Evolutionary conservation across 2,888 invertebrate genomes (phyloP).

Genomic region (Phyto melanocephala): DNA sequence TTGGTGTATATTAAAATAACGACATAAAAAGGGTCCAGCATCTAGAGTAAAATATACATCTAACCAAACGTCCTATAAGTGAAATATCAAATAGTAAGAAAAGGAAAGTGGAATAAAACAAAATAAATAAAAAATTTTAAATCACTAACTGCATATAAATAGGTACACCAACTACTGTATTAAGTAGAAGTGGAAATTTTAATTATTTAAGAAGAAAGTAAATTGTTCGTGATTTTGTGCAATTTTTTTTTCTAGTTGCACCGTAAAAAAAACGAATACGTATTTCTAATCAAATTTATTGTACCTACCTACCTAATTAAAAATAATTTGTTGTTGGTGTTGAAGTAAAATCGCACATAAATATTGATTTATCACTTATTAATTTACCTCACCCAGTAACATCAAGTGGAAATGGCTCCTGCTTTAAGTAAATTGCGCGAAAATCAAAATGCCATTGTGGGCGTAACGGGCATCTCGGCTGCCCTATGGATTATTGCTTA

Average conservation of each 20-base stretch:
- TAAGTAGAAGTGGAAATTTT: constrained; percentile 31
- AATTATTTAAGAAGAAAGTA: constrained; percentile 33
- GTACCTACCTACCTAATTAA: too few species aligned
- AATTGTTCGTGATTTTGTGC: neutral
- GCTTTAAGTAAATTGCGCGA: constrained; percentile 87
- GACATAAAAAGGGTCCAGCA: neutral
- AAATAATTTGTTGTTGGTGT: neutral
- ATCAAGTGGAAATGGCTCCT: constrained; percentile 83
- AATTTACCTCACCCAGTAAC: neutral
- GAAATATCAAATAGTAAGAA: constrained; percentile 12
- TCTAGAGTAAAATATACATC: constrained; percentile 16
- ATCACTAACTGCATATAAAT: constrained; percentile 10
- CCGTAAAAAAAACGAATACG: constrained; percentile 15
- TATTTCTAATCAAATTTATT: constrained; percentile 32
- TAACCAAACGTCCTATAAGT: neutral
- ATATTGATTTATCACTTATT: constrained; percentile 52
- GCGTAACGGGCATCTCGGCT: constrained; percentile 83
- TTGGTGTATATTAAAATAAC: constrained; percentile 8
- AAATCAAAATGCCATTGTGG: constrained; percentile 81
- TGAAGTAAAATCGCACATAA: neutral
- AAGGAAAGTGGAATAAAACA: constrained; percentile 12
- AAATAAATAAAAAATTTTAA: constrained; percentile 40
- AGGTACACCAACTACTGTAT: constrained; percentile 1
- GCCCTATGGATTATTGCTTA: constrained; percentile 82
- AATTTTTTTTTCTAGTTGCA: neutral